Conservation (phyloP, 2,888 invertebrate species). For the Tipula vernalis region DNA sequence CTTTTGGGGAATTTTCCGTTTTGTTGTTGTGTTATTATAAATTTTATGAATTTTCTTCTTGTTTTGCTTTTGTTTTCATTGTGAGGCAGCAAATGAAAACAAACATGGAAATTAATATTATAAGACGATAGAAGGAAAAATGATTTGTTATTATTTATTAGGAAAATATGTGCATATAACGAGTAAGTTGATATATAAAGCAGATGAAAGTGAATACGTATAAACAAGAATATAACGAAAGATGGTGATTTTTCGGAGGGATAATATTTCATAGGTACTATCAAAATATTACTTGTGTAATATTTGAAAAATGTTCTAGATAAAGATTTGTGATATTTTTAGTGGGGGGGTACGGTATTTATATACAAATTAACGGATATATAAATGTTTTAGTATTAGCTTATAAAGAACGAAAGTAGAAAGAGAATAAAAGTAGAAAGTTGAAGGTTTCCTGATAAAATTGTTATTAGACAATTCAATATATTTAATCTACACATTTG, state of each 20-base stretch:
- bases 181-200: background rate
- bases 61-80: background rate
- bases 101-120: background rate
- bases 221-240: background rate
- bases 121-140: background rate
- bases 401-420: too few species aligned
- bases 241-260: background rate
- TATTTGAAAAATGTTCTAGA: background rate
- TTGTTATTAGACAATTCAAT: too few species aligned
- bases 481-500: too few species aligned
- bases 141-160: slow-evolving; percentile 4
- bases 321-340: background rate
- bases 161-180: background rate
- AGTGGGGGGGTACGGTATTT: background rate
- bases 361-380: background rate
- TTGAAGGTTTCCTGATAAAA: too few species aligned
- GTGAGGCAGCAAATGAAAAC: background rate
- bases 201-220: background rate
- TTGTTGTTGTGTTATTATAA: background rate
- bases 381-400: background rate
- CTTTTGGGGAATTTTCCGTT: background rate
- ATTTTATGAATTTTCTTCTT: background rate
- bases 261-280: background rate
- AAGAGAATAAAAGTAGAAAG: too few species aligned
- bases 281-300: background rate